phyloP scores from a whole-genome alignment of 1,140 invertebrate genomes.

The Thaumetopoea pityocampa region DNA sequence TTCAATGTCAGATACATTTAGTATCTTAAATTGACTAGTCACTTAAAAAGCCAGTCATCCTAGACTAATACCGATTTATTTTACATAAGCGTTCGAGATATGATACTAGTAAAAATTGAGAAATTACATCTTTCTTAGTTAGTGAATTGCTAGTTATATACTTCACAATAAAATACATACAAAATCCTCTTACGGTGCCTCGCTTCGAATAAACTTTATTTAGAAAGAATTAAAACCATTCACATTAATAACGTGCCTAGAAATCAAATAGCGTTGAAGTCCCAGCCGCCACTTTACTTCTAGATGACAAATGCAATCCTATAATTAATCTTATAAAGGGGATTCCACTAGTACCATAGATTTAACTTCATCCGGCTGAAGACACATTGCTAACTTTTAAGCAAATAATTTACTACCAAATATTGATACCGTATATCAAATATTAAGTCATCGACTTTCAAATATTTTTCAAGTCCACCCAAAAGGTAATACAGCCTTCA shows the following conservation, averaged over 20 bases:
- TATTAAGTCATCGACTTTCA: no score
- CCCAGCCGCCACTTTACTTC: slow-evolving; percentile 35
- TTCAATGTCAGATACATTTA: slow-evolving; percentile 16
- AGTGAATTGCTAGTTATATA: no score
- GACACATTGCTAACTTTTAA: slow-evolving; percentile 3
- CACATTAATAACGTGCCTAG: slow-evolving; percentile 36
- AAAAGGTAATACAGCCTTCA: no score
- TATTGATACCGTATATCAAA: no score
- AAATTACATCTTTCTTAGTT: no score
- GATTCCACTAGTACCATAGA: slow-evolving; percentile 22
- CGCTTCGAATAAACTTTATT: slow-evolving; percentile 18
- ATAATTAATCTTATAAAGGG: slow-evolving; percentile 25
- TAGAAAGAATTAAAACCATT: slow-evolving; percentile 3
- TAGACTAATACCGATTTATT: slow-evolving; percentile 1
- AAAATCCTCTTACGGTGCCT: slow-evolving; percentile 1
- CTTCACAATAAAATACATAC: background rate
- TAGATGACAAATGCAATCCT: slow-evolving; percentile 37
- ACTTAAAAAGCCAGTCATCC: slow-evolving; percentile 2
- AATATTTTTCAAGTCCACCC: no score
- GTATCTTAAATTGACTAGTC: slow-evolving; percentile 10
- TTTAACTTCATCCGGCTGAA: slow-evolving; percentile 2
- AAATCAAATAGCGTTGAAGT: slow-evolving; percentile 40
- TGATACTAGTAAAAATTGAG: slow-evolving; percentile 1
- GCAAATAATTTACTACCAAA: slow-evolving; percentile 5
- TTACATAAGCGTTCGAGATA: background rate